Conservation (phyloP, 2,888 invertebrate genomes). For the Aspidapion aeneum region DNA sequence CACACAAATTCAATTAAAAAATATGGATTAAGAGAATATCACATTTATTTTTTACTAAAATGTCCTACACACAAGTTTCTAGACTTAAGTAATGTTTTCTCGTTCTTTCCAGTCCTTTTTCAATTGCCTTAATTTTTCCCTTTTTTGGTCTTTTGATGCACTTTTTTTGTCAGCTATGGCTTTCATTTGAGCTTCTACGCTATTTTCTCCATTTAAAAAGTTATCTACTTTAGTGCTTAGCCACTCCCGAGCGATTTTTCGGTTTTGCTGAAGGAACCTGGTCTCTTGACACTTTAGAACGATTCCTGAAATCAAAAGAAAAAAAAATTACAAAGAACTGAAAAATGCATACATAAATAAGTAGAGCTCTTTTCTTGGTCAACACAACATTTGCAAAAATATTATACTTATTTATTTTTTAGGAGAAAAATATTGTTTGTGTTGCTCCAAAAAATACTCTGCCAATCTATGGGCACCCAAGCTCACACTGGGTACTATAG, state of each 20-base stretch:
- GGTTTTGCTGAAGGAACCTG: slow-evolving; percentile 76
- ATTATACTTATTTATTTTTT: no score
- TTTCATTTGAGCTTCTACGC: slow-evolving; percentile 72
- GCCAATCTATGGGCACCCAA: no score
- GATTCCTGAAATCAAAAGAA: slow-evolving; percentile 57
- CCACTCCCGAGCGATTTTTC: slow-evolving; percentile 71
- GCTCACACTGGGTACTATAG: no score
- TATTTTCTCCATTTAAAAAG: slow-evolving; percentile 74
- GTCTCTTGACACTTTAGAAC: slow-evolving; percentile 87
- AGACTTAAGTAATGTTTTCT: slow-evolving; percentile 43
- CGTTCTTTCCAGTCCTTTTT: slow-evolving; percentile 72
- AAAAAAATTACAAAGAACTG: neutral
- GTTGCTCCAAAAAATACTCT: no score
- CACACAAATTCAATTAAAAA: no score
- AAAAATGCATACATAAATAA: no score
- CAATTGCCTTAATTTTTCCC: slow-evolving; percentile 58
- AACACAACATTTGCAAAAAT: no score
- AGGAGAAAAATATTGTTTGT: no score
- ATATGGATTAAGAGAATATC: no score
- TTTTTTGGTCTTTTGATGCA: slow-evolving; percentile 45
- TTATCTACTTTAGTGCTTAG: slow-evolving; percentile 77
- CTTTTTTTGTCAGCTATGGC: slow-evolving; percentile 55
- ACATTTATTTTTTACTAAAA: no score
- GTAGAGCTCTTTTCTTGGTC: no score
- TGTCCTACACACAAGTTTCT: no score